These are phyloP conservation scores for Ailuropoda melanoleuca DNA, from an alignment of 2,113 vertebrate species.

Conservation along the genomic window DNA sequence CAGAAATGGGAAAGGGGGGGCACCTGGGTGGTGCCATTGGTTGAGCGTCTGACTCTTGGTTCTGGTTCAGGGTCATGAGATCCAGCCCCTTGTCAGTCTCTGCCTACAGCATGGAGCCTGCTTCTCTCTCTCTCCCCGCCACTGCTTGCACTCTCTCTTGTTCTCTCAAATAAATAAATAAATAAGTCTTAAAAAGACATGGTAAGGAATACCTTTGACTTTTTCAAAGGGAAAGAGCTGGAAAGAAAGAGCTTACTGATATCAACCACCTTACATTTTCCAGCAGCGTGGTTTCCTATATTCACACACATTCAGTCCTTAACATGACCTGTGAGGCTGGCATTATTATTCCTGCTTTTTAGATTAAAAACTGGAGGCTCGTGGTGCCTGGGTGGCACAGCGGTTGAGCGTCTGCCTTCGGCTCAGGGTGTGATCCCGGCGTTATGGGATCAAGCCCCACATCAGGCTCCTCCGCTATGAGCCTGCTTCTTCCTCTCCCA, in stretches of 20 bases:
- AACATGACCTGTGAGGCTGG: background rate
- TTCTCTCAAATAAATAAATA: background rate
- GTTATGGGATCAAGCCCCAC: no score
- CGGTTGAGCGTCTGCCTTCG: no score
- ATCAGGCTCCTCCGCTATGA: no score
- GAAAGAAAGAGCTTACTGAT: background rate
- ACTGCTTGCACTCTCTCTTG: background rate
- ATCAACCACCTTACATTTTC: background rate
- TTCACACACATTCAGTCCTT: background rate
- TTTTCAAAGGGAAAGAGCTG: background rate
- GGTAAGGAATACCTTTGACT: background rate
- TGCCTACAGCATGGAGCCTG: no score
- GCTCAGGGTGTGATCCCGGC: no score
- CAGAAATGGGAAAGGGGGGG: background rate
- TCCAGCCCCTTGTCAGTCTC: background rate
- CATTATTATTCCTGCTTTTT: background rate
- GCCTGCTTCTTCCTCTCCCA: no score
- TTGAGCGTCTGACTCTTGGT: background rate
- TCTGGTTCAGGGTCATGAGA: background rate
- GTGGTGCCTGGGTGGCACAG: no score
- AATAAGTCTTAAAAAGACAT: background rate
- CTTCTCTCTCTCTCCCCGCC: background rate
- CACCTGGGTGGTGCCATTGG: background rate
- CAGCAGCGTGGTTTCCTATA: background rate
- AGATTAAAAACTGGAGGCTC: constrained; percentile 8